A percentile compares a stretch with the other conserved stretches of the same genome.
These are phyloP conservation scores for Tragelaphus strepsiceros DNA, from an alignment of 2,113 vertebrate species.

Conservation along the genomic window DNA sequence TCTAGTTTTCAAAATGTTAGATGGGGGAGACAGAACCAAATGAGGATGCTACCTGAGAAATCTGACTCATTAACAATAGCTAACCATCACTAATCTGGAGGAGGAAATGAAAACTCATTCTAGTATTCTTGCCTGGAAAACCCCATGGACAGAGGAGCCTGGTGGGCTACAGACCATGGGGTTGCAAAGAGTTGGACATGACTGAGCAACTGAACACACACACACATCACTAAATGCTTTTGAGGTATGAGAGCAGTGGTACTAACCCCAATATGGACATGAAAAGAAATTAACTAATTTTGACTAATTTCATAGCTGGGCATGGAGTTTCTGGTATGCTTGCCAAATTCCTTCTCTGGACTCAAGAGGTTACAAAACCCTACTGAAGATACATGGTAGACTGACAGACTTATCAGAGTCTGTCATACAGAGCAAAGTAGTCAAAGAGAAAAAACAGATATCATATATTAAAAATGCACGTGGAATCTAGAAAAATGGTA, in stretches of 20 bases:
- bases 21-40: neutral
- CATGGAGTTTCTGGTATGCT: neutral
- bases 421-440: neutral
- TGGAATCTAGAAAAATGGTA: neutral
- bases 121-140: neutral
- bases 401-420: neutral
- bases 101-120: neutral
- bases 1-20: neutral
- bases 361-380: neutral
- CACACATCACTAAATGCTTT: neutral
- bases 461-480: neutral
- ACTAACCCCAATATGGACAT: accelerated
- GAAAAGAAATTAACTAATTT: neutral
- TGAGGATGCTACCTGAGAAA: neutral
- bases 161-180: neutral
- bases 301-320: neutral
- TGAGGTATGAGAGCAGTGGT: neutral
- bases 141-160: neutral
- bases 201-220: neutral
- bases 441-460: neutral
- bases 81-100: neutral
- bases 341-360: neutral
- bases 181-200: neutral
- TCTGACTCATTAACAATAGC: neutral
- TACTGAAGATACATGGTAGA: neutral